Percentiles rank a stretch among this genome's conserved stretches.
Conservation (phyloP, 2,888 invertebrate genomes). For the Epistrophella euchroma region DNA sequence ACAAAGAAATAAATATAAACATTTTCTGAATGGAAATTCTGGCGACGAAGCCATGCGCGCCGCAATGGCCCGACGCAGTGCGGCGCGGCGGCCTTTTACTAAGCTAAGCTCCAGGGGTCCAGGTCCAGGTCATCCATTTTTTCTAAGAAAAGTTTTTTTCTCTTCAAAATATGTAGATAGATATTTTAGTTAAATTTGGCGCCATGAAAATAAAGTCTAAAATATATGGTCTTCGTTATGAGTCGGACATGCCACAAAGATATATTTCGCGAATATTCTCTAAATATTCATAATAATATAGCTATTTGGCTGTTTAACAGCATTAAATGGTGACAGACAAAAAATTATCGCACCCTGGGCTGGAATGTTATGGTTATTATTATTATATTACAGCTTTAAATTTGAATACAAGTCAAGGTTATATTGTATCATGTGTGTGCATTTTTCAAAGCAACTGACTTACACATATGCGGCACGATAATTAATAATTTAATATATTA, state of each 20-base stretch:
- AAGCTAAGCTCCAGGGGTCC: neutral
- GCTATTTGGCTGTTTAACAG: neutral
- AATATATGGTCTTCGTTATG: neutral
- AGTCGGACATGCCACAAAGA: neutral
- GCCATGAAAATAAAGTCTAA: conserved; percentile 13
- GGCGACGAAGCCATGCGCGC: too few species aligned
- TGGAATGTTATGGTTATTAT: conserved; percentile 26
- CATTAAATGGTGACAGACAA: conserved; percentile 1
- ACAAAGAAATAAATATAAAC: neutral
- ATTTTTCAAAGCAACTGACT: neutral
- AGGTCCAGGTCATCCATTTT: too few species aligned
- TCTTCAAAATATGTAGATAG: conserved; percentile 9
- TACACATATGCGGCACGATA: neutral
- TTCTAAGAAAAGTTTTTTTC: too few species aligned
- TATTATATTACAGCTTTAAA: conserved; percentile 1
- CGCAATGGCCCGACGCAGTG: too few species aligned
- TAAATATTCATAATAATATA: conserved; percentile 17
- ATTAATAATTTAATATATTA: neutral
- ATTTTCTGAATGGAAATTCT: neutral
- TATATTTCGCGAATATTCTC: conserved; percentile 22
- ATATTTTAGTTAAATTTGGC: neutral
- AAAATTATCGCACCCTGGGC: conserved; percentile 17
- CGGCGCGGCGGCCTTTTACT: too few species aligned
- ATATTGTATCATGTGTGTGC: conserved; percentile 25
- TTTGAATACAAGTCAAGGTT: conserved; percentile 35